Evolutionary conservation across 2,113 vertebrate genomes (phyloP), one percentile per base, ranked within the genome.

Genomic region (Balaeniceps rex): DNA sequence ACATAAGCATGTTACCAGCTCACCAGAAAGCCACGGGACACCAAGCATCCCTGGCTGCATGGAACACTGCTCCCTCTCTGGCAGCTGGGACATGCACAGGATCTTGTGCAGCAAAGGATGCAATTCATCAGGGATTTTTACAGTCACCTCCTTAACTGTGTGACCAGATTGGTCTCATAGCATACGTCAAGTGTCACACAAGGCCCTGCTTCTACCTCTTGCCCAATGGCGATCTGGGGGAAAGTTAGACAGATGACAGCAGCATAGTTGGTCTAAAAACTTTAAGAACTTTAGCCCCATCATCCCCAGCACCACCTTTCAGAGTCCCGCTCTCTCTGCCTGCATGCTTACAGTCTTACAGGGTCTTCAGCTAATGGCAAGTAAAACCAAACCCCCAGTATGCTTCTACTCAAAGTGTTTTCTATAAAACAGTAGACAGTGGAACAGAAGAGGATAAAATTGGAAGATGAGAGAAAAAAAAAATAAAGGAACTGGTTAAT

Each of bases 221-320:
- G 42, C 21, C 18, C 2, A 2, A 34, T 10, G 28, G 29, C 1
- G 0, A n/a, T 13, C 58, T 57, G 16, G 16, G 14, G 14, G 10
- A 64, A 86, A 89, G 11, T 66, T n/a, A 74, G 28, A 33, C 14
- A 85, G n/a, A 54, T n/a, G 36, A 36, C 9, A 24, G 26, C 78
- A 82, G 51, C 25, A 33, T 58, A 13, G 13, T 40, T 71, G 42
- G 46, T 49, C 46, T 84, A 54, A 91, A 91, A 49, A 21, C 14
- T 33, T 88, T 19, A 51, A 79, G 57, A 83, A 22, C 14, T 7
- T 60, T 3, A 74, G 28, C 38, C 36, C 6, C 31, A 52, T 13
- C 36, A 36, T 15, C 18, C 31, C 36, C 36, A 44, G 54, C 44
- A 64, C 21, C 42, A 25, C 4, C 40, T 14, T 86, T 38, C 44